These are phyloP conservation scores for Polymixis lichenea DNA, from an alignment of 2,888 invertebrate genomes.

Conservation along the genomic window DNA sequence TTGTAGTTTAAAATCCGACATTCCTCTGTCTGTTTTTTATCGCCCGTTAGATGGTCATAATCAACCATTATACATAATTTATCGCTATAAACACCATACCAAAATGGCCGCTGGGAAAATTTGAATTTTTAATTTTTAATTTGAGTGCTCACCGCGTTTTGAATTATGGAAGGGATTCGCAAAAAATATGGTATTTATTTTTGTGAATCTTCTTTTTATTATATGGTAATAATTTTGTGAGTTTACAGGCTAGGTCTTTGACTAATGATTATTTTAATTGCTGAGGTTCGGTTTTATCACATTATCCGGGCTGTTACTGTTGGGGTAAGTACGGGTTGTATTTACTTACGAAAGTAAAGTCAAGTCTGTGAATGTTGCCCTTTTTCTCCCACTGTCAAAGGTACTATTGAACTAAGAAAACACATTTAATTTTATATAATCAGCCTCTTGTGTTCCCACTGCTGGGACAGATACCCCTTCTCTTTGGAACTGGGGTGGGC, in stretches of 20 bases:
- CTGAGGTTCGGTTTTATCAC: too few species aligned
- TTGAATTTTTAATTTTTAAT: slow-evolving; percentile 70
- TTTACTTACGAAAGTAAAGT: too few species aligned
- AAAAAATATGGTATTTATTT: slow-evolving; percentile 44
- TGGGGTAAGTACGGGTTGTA: too few species aligned
- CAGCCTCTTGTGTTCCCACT: too few species aligned
- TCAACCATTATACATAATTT: slow-evolving; percentile 67
- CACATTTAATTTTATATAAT: too few species aligned
- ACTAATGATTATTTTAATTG: background rate
- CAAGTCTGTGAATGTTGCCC: too few species aligned
- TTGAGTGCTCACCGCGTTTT: slow-evolving; percentile 46
- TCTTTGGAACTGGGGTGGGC: too few species aligned
- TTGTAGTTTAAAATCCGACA: slow-evolving; percentile 20
- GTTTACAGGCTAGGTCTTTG: background rate
- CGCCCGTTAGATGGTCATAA: slow-evolving; percentile 45
- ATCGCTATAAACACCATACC: slow-evolving; percentile 66
- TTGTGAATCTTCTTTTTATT: slow-evolving; percentile 15
- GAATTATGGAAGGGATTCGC: slow-evolving; percentile 45
- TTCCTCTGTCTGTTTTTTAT: slow-evolving; percentile 64
- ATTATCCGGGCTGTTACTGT: too few species aligned
- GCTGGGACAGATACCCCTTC: too few species aligned
- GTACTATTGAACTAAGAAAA: too few species aligned
- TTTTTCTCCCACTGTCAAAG: too few species aligned
- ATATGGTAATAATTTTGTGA: background rate
- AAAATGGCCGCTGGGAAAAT: slow-evolving; percentile 63